Conservation (phyloP, 2,797 vertebrate genomes). For the Phrynocephalus forsythii region DNA sequence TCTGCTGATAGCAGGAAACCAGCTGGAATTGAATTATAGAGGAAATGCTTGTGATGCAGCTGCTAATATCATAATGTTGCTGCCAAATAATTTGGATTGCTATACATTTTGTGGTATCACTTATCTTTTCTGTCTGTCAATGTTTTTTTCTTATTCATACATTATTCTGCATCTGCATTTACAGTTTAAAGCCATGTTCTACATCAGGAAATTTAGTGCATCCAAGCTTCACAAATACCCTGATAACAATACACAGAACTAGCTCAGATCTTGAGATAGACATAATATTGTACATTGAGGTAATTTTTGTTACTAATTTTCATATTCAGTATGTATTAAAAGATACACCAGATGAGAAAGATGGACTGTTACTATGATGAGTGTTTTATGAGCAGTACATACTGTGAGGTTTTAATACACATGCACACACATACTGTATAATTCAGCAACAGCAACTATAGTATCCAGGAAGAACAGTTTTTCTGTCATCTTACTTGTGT, state of each 20-base stretch:
- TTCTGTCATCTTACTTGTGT: conserved; percentile 32
- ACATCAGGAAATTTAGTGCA: neutral
- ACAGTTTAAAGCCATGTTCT: neutral
- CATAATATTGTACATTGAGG: neutral
- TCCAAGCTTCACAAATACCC: neutral
- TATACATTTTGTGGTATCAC: neutral
- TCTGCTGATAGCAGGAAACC: conserved; percentile 44
- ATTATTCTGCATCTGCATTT: conserved; percentile 14
- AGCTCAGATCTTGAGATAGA: neutral
- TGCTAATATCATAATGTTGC: conserved; percentile 21
- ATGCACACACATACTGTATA: neutral
- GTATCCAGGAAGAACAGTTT: conserved; percentile 42
- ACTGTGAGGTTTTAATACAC: neutral
- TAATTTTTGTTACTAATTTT: neutral
- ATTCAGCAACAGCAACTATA: conserved; percentile 11
- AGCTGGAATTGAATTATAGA: conserved; percentile 64
- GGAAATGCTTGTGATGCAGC: conserved; percentile 49
- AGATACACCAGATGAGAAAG: neutral
- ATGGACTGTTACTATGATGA: neutral
- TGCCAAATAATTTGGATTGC: conserved; percentile 17
- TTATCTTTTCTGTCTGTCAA: neutral
- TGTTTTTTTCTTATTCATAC: neutral
- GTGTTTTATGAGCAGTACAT: neutral
- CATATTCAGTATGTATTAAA: neutral
- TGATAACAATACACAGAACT: neutral